Base-by-base conservation (phyloP, 2,113 vertebrate genomes). In the Crotalus tigris region DNA sequence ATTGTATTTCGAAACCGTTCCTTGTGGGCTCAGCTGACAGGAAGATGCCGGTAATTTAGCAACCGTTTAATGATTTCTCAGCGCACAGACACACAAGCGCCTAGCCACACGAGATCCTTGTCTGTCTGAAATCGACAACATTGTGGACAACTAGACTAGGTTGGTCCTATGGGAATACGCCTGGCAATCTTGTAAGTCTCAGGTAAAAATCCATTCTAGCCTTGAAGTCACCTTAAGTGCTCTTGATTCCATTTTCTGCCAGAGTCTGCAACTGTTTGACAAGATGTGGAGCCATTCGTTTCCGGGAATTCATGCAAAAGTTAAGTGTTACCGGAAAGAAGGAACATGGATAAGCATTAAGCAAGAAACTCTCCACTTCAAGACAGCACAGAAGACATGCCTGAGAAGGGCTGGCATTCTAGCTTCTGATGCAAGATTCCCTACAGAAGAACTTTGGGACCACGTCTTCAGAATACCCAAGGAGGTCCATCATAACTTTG, bases 41-140 rank as follows among this genome's bases (percentile, higher is more conserved):
- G 96, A 97, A 96, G 96, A 95, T 95, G 94, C 93, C 89, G 44
- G 95, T 95, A 96, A 96, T 96, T 94, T 94, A 95, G 94, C 94
- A 86, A 44, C 87, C 87, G 86, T 90, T 93, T 94, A 94, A 93
- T 91, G 92, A 93, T 85, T 96, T 93, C 93, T 97, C 95, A 23
- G 91, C 88, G 94, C 46, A 21, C 33, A 9, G 33, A n/a, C n/a
- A 57, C 26, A 46, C 17, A 29, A 92, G 39, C 12, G 81, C 81
- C 24, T 23, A 64, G 86, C 89, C 92, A 90, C 92, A 93, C 81
- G 75, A 87, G 81, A 85, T 46, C n/a, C 88, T 17, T 11, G 69
- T 90, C 92, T 93, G 69, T 51, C 57, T 46, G 26, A 46, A n/a
- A 49, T 5, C 49, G 88, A 55, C 69, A 89, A 88, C 92, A 26